Evolutionary conservation across 2,113 vertebrate genomes (phyloP).

Genomic region (Montifringilla adamsi): DNA sequence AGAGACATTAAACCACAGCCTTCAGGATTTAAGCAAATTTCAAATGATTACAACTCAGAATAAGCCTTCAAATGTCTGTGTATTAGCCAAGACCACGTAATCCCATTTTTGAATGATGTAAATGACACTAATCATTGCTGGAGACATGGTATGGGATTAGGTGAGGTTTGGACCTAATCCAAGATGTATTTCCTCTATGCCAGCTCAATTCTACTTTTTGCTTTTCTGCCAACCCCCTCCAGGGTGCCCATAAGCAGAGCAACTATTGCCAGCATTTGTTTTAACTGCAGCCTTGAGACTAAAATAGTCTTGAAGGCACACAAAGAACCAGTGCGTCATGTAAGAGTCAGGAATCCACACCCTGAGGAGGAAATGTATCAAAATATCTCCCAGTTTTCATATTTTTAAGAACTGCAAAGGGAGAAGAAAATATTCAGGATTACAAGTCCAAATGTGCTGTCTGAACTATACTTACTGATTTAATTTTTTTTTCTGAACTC

Average conservation of each 20-base stretch:
- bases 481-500: background rate
- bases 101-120: background rate
- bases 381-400: background rate
- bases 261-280: background rate
- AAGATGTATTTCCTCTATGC: background rate
- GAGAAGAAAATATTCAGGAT: background rate
- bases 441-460: background rate
- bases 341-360: background rate
- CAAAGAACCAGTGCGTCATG: background rate
- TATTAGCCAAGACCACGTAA: background rate
- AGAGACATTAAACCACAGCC: background rate
- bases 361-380: background rate
- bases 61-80: background rate
- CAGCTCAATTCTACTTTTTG: background rate
- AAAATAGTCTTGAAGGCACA: background rate
- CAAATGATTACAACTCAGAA: background rate
- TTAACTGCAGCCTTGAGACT: background rate
- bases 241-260: background rate
- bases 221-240: background rate
- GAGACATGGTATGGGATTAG: background rate
- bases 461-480: background rate
- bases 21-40: conserved; percentile 1
- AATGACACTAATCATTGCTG: background rate
- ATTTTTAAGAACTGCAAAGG: background rate
- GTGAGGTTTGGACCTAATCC: background rate